A percentile compares a stretch with the other conserved stretches of the same genome.
These are phyloP conservation scores for Helicoverpa zea DNA, from an alignment of 1,140 invertebrate genomes.

Conservation along the genomic window DNA sequence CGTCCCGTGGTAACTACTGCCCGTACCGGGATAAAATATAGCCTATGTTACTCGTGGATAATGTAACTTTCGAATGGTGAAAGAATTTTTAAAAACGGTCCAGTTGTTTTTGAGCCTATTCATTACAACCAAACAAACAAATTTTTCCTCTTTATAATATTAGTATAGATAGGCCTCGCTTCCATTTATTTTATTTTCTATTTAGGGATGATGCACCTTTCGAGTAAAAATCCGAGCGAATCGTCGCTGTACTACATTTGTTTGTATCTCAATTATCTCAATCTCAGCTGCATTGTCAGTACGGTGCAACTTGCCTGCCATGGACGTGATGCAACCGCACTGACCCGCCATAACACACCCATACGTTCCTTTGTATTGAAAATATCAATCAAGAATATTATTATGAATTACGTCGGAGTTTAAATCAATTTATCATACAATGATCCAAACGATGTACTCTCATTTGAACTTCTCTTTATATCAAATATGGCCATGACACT, in stretches of 20 bases:
- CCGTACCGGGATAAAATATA: too few species aligned
- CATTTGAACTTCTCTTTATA: neutral
- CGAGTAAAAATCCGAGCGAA: too few species aligned
- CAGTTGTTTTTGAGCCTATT: too few species aligned
- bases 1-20: too few species aligned
- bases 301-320: constrained; percentile 24
- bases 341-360: neutral
- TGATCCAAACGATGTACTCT: neutral
- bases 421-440: neutral
- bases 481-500: neutral
- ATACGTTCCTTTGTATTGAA: neutral
- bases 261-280: neutral
- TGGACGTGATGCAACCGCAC: neutral
- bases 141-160: too few species aligned
- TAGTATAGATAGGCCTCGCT: too few species aligned
- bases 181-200: too few species aligned
- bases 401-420: neutral
- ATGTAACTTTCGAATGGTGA: too few species aligned
- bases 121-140: too few species aligned
- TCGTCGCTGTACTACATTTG: neutral
- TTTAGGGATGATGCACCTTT: too few species aligned
- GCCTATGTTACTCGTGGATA: too few species aligned
- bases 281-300: neutral
- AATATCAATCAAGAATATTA: neutral
- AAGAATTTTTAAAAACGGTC: too few species aligned